Percentiles rank a stretch among this genome's conserved stretches.
Conservation (phyloP, 2,888 invertebrate genomes). For the Lordiphosa andalusiaca region DNA sequence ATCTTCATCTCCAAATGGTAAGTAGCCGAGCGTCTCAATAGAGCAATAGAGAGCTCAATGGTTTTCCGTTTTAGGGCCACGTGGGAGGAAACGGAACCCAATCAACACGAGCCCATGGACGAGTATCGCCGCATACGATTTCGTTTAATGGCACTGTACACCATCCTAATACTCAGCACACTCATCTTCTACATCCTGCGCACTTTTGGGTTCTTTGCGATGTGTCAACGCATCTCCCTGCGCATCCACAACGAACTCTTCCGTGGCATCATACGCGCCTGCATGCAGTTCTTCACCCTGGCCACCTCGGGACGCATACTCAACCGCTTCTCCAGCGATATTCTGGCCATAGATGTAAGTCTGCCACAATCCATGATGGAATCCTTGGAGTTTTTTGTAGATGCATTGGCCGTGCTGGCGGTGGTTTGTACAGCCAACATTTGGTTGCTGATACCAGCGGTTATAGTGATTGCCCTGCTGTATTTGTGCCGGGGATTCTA, state of each 20-base stretch:
- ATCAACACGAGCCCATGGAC: slow-evolving; percentile 41
- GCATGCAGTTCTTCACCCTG: slow-evolving; percentile 89
- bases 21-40: slow-evolving; percentile 18
- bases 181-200: slow-evolving; percentile 82
- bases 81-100: slow-evolving; percentile 77
- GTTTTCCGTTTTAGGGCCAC: slow-evolving; percentile 68
- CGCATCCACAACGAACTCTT: slow-evolving; percentile 90
- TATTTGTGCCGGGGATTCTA: slow-evolving; percentile 82
- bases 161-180: slow-evolving; percentile 65
- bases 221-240: slow-evolving; percentile 88
- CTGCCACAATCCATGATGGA: slow-evolving; percentile 84
- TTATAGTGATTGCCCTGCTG: slow-evolving; percentile 83
- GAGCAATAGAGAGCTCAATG: too few species aligned
- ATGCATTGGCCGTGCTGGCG: slow-evolving; percentile 81
- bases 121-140: slow-evolving; percentile 57
- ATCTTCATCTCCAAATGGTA: slow-evolving; percentile 89
- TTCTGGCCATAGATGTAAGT: slow-evolving; percentile 84
- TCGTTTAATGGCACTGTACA: slow-evolving; percentile 70
- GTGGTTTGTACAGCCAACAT: slow-evolving; percentile 85
- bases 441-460: slow-evolving; percentile 83
- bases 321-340: slow-evolving; percentile 89
- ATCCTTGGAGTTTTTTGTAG: slow-evolving; percentile 81
- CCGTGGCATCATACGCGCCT: slow-evolving; percentile 85
- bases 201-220: slow-evolving; percentile 85
- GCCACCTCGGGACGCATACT: slow-evolving; percentile 85